Base-by-base conservation (phyloP, 2,888 invertebrate species). In the Eupeodes luniger region DNA sequence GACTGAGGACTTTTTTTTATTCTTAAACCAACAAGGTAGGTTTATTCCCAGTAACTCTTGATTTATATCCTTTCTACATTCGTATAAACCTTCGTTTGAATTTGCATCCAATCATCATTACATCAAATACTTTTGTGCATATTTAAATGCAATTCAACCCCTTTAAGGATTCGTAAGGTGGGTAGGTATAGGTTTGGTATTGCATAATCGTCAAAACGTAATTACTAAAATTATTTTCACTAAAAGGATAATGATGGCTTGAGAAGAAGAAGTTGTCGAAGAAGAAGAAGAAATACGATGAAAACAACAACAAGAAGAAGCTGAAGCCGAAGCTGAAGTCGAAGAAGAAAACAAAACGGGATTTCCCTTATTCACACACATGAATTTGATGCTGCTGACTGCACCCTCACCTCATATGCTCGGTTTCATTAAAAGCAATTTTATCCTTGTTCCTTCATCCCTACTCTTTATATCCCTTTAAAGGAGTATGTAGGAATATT, bases 181-280 rank as follows among this genome's bases (percentile, higher is more conserved):
- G 19, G 19, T 19, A 19, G 19, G 19, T 19, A 19, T 19, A 27
- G 27, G 27, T 27, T 27, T 27, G 40, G 59, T 61, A 59, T 53
- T 83, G 79, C 79, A 87, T 80, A 87, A 83, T 83, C 77, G 88
- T 75, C 77, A 74, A 74, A 57, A 84, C 88, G 88, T 88, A 88
- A 88, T 88, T 88, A 88, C 85, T 78, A 53, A 81, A 81, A 88
- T 88, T 84, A 88, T 85, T 72, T 85, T 78, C 75, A 85, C 84
- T 72, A 62, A 84, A 66, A 69, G 47, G 62, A 36, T 14, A 57
- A 55, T 55, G 67, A 80, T n/a, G 70, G 55, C 44, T 49, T 66
- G 53, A 55, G 67, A 70, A 62, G 75, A 49, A 55, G 14, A 27
- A 36, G 11, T 34, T 19, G 34, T 62, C 76, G 53, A 59, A 44